These are phyloP conservation scores for Mastigias papua DNA, from an alignment of 30 jellyfish, hydroid and myxozoan species.

Conservation along the genomic window DNA sequence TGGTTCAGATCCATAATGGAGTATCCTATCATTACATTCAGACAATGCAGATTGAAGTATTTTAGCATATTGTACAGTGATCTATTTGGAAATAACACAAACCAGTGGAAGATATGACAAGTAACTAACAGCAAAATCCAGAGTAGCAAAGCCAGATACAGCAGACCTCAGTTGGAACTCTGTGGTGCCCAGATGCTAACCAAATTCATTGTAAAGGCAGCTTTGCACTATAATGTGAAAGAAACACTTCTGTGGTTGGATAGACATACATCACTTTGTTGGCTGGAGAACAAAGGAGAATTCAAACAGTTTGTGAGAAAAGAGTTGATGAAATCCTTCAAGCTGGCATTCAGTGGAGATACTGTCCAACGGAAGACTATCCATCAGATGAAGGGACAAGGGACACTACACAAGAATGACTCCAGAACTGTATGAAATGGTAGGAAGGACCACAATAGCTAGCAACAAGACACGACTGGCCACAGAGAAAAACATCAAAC, in stretches of 20 bases:
- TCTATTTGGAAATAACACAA: constrained; percentile 46
- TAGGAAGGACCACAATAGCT: constrained; percentile 73
- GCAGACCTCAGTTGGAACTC: constrained; percentile 53
- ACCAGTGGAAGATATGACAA: constrained; percentile 41
- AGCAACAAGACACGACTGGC: constrained; percentile 30
- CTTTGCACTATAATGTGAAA: neutral
- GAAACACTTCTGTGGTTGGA: constrained; percentile 54
- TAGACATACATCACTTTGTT: constrained; percentile 60
- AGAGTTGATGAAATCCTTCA: constrained; percentile 58
- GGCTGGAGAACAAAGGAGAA: constrained; percentile 64
- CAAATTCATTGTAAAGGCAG: constrained; percentile 49
- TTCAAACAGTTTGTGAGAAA: constrained; percentile 60
- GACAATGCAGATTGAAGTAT: constrained; percentile 42
- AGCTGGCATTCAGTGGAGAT: constrained; percentile 50
- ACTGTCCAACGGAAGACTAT: constrained; percentile 60
- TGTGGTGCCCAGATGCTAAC: constrained; percentile 59
- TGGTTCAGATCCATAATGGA: constrained; percentile 28
- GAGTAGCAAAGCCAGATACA: constrained; percentile 54
- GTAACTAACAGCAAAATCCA: constrained; percentile 44
- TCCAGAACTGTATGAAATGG: constrained; percentile 22
- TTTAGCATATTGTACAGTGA: constrained; percentile 61
- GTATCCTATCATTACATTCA: constrained; percentile 25
- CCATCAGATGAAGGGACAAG: constrained; percentile 80
- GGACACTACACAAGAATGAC: constrained; percentile 58
- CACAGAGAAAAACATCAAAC: constrained; percentile 23